These are phyloP conservation scores for Camptogramma bilineatum DNA, from an alignment of 2,888 invertebrate species.

Conservation along the genomic window DNA sequence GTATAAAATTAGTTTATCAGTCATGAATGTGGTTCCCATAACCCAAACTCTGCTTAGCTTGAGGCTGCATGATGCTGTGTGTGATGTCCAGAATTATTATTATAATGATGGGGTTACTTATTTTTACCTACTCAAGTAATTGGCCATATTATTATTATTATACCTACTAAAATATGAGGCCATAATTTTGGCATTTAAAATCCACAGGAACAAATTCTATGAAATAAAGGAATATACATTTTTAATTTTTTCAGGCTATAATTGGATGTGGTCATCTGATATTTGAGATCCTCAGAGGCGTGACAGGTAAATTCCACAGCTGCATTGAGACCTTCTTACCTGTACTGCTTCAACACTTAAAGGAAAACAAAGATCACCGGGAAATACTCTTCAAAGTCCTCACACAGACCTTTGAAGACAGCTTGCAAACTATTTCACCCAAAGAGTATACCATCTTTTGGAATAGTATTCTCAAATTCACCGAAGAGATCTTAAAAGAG, in stretches of 20 bases:
- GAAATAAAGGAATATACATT: conserved; percentile 41
- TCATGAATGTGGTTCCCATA: too few species aligned
- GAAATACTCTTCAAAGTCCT: conserved; percentile 87
- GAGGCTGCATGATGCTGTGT: too few species aligned
- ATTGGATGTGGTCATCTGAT: conserved; percentile 94
- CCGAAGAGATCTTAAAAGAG: conserved; percentile 68
- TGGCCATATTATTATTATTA: too few species aligned
- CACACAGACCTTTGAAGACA: conserved; percentile 87
- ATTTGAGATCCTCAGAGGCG: conserved; percentile 95
- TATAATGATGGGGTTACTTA: too few species aligned
- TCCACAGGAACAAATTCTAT: too few species aligned
- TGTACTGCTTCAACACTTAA: conserved; percentile 87
- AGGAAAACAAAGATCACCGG: conserved; percentile 79
- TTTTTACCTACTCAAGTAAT: too few species aligned
- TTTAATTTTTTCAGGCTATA: conserved; percentile 86
- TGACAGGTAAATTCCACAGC: conserved; percentile 94
- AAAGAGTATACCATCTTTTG: conserved; percentile 89
- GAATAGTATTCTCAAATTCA: conserved; percentile 75
- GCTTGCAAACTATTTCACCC: conserved; percentile 86
- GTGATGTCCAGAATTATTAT: too few species aligned
- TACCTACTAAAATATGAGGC: too few species aligned
- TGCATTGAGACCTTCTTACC: conserved; percentile 90
- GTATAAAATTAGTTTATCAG: too few species aligned
- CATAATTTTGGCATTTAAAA: too few species aligned
- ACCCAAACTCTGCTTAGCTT: too few species aligned